Evolutionary conservation across 2,797 vertebrate species (phyloP), one percentile per base, ranked within the genome.

Genomic region (Protosalanx chinensis): DNA sequence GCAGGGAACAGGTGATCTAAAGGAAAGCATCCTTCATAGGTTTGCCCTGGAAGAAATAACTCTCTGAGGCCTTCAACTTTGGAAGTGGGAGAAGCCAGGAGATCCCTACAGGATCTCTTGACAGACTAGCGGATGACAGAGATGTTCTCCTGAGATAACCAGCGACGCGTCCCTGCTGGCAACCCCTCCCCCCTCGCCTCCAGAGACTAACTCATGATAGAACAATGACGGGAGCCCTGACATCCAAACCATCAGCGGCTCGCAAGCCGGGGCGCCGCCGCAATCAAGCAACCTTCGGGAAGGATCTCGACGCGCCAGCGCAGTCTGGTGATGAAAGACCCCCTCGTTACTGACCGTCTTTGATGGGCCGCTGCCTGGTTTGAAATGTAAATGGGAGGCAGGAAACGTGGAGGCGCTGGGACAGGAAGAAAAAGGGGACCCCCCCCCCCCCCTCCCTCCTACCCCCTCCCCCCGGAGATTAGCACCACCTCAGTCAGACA

Each of bases 361-460:
- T 90, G 89, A 91, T 91, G 87, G 90, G 86, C 81, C 88, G 87
- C 37, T 82, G 84, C 83, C 84, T 87, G 88, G 89, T 93, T 92
- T 92, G 90, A 93, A 91, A 93, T 93, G 91, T 88, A 93, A 93
- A 93, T 93, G 81, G 81, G 84, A 53, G 77, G 83, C 73, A 72
- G 73, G 77, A 73, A 68, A 65, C 51, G 68, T 65, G 75, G 76
- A 68, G 59, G 33, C 75, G 77, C 49, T 27, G 37, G n/a, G 33
- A 53, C 18, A 41, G 57, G 49, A 46, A 35, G 63, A 37, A 30
- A 33, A 58, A 16, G 27, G 20, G 27, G 23, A 30, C 29, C 65
- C 49, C 53, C 29, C 65, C 49, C 5, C 27, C 30, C 30, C 67
- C 23, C 23, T 27, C 23, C 23, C 23, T 27, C 23, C 1, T 32